Base-by-base conservation (phyloP, 1,140 invertebrate genomes). In the Matsumurasca onukii region DNA sequence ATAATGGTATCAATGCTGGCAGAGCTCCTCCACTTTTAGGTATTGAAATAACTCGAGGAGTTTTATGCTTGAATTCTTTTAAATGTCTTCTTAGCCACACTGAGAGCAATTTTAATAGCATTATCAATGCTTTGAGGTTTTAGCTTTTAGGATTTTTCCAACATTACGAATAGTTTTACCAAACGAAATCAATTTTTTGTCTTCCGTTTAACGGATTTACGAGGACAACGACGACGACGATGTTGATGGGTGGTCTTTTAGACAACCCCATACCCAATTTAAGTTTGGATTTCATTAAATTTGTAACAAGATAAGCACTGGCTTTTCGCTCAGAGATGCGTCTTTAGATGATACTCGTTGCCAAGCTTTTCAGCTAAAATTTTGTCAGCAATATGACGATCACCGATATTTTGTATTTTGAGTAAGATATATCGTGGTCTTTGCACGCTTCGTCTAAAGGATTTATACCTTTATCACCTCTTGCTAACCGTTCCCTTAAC, bases 341-440 rank as follows among this genome's bases (percentile, higher is more conserved):
- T 82, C 77, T 70, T 74, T 78, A 17, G 79, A 68, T 69, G 76
- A 74, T 52, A 80, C 71, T 70, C 75, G 71, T 64, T 75, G n/a
- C 75, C 75, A 79, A 31, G 79, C 79, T 71, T 75, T 76, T 49
- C 78, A 68, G 73, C 72, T 64, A 82, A 74, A 66, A 73, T 34
- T 67, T 74, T 71, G 75, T 82, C 80, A 34, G 80, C 81, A 68
- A 69, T 59, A 69, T 80, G 75, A 73, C 81, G 72, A 29, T 70
- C 68, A 17, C 57, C 24, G 59, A 80, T 65, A 74, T 80, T 70
- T 52, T 76, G 49, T 73, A 73, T 68, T 79, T 66, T 0, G 72
- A 71, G 72, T 82, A 82, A 3, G 75, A 74, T 62, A 83, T 80
- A 74, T 82, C 78, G 68, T 83, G 82, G 30, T 77, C 65, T 72